These are phyloP conservation scores for Dasysyrphus albostriatus DNA, from an alignment of 2,888 invertebrate genomes.

Conservation along the genomic window DNA sequence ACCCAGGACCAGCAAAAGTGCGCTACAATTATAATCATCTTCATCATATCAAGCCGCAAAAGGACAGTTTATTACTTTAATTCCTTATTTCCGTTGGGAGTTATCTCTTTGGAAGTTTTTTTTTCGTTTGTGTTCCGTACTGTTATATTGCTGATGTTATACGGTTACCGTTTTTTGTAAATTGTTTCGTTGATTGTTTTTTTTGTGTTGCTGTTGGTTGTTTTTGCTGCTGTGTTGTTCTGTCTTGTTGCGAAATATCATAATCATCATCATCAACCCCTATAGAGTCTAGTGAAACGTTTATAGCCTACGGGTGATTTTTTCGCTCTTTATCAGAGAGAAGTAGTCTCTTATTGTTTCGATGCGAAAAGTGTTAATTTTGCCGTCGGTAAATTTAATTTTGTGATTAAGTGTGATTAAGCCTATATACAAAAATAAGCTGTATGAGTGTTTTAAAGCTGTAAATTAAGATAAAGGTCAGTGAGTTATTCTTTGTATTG, in stretches of 20 bases:
- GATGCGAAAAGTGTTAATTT: conserved; percentile 40
- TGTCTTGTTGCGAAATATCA: conserved; percentile 29
- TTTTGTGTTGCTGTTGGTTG: conserved; percentile 5
- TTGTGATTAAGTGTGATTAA: conserved; percentile 23
- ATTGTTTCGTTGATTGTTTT: not conserved
- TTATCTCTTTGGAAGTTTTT: conserved; percentile 20
- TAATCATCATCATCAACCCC: conserved; percentile 30
- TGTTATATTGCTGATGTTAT: not conserved
- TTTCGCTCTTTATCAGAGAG: conserved; percentile 34
- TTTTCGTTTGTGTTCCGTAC: not conserved
- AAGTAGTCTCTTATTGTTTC: conserved; percentile 16
- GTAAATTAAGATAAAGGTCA: not conserved
- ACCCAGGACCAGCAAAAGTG: conserved; percentile 47
- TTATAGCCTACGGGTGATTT: conserved; percentile 78
- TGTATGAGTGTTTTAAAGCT: conserved; percentile 7
- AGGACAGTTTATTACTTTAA: conserved; percentile 74
- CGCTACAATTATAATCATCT: conserved; percentile 42
- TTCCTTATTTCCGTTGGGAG: conserved; percentile 71
- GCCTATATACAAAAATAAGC: not conserved
- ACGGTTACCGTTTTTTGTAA: not conserved
- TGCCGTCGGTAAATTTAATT: conserved; percentile 56
- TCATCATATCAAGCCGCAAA: conserved; percentile 31
- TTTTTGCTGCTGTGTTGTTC: not conserved
- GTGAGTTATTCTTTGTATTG: not conserved
- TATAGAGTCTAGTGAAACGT: conserved; percentile 51